phyloP scores from a whole-genome alignment of 2,113 vertebrate species.

The Lepus europaeus region DNA sequence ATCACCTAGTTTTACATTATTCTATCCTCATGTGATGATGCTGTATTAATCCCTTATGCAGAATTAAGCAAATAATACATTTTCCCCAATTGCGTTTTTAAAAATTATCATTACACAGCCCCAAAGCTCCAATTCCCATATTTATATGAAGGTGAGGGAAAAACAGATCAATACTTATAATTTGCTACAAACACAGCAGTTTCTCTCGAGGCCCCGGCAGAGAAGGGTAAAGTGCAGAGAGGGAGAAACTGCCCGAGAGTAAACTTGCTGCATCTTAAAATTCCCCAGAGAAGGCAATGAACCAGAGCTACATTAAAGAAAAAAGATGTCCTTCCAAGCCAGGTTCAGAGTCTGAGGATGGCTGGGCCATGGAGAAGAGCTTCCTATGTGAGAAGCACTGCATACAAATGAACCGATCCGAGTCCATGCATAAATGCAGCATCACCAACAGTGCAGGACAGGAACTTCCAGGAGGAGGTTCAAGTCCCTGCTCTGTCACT shows the following conservation, averaged over 20 bases:
- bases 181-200: conserved; percentile 53
- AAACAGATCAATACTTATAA: conserved; percentile 73
- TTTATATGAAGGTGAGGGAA: conserved; percentile 44
- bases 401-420: conserved; percentile 52
- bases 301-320: conserved; percentile 11
- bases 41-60: conserved; percentile 2
- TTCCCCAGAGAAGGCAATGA: conserved; percentile 41
- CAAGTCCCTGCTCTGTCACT: not conserved
- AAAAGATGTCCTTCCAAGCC: conserved; percentile 53
- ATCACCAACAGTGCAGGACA: accelerated
- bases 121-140: not conserved
- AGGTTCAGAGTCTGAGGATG: not conserved
- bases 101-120: not conserved
- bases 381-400: not conserved
- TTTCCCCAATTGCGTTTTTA: not conserved
- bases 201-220: conserved; percentile 41
- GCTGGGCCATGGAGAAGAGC: not conserved
- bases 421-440: not conserved
- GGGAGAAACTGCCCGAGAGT: not conserved
- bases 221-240: conserved; percentile 54
- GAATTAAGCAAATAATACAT: conserved; percentile 24
- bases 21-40: not conserved
- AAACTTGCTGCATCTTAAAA: conserved; percentile 54
- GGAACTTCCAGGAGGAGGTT: not conserved
- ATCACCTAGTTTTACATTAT: not conserved